phyloP scores from a whole-genome alignment of 2,888 invertebrate genomes.

The Acronicta psi region DNA sequence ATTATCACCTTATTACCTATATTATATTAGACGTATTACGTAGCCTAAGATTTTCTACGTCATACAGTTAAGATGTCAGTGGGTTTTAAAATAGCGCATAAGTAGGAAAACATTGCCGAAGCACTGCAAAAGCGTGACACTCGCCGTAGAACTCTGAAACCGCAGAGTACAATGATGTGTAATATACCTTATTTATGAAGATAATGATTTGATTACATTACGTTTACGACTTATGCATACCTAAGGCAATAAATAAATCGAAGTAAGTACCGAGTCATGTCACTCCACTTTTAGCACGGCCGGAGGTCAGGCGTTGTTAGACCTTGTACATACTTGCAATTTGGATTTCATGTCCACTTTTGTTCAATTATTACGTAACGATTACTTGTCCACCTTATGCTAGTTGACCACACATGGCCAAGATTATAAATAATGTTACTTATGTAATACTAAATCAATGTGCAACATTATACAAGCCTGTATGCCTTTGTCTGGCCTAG shows the following conservation, averaged over 20 bases:
- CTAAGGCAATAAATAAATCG: conserved; percentile 53
- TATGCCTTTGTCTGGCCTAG: conserved; percentile 1
- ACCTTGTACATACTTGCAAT: conserved; percentile 69
- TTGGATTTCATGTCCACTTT: conserved; percentile 70
- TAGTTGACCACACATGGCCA: conserved; percentile 65
- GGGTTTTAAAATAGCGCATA: too few species aligned
- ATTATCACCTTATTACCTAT: too few species aligned
- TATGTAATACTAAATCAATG: conserved; percentile 47
- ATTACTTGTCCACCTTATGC: conserved; percentile 73
- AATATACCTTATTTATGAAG: too few species aligned
- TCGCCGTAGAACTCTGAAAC: too few species aligned
- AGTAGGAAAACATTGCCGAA: too few species aligned
- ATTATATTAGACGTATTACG: too few species aligned
- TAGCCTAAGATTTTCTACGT: too few species aligned
- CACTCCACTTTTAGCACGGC: conserved; percentile 59
- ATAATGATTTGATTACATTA: too few species aligned
- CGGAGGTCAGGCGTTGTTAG: conserved; percentile 61
- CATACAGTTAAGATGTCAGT: too few species aligned
- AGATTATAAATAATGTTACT: conserved; percentile 47
- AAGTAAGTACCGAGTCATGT: conserved; percentile 58
- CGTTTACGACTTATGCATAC: conserved; percentile 32
- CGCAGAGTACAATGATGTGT: too few species aligned
- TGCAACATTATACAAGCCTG: conserved; percentile 20
- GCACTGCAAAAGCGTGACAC: too few species aligned
- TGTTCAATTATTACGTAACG: conserved; percentile 66